Base-by-base conservation (phyloP, 2,797 vertebrate species). In the Peromyscus aztecus region DNA sequence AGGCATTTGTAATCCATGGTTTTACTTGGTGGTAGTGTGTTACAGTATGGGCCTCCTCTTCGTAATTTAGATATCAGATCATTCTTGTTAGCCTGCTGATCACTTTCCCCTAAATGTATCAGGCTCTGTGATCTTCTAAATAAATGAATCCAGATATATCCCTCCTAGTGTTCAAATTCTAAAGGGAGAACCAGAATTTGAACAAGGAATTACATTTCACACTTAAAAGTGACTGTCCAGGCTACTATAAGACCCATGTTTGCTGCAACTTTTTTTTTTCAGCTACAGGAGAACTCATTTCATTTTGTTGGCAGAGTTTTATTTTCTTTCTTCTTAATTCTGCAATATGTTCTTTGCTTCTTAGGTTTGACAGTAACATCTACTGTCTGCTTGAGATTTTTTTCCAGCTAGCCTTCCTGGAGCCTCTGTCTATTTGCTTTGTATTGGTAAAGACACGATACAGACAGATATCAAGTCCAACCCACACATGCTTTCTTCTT, bases 191-290 rank as follows among this genome's bases (percentile, higher is more conserved):
- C 23, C 0, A 43, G 21, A 94, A 92, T 81, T 88, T 93, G 71
- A 83, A 80, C 49, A 81, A 91, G 24, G 91, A 94, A 65, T 40
- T 87, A 34, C 29, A 80, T 89, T 88, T 95, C 29, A n/a, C 14
- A 75, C 6, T 23, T 27, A 71, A 80, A 77, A 23, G 29, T 95
- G n/a, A 63, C 3, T 86, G 40, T 86, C 57, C 55, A 71, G 12
- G 63, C 34, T 73, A 94, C 57, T 87, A 24, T 40, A 78, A 83
- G 31, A 37, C 16, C 43, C 40, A 27, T 55, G 52, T 89, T 89
- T 82, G 37, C 14, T 27, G 90, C 9, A 85, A 34, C 59, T 71
- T 93, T 82, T 96, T 93, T n/a, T 59, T 96, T 97, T 90, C 9
- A 81, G 76, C 4, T 59, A 91, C 40, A 69, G 23, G n/a, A 90